Conservation (phyloP, 2,888 invertebrate species). For the Lasioglossum marginatum region DNA sequence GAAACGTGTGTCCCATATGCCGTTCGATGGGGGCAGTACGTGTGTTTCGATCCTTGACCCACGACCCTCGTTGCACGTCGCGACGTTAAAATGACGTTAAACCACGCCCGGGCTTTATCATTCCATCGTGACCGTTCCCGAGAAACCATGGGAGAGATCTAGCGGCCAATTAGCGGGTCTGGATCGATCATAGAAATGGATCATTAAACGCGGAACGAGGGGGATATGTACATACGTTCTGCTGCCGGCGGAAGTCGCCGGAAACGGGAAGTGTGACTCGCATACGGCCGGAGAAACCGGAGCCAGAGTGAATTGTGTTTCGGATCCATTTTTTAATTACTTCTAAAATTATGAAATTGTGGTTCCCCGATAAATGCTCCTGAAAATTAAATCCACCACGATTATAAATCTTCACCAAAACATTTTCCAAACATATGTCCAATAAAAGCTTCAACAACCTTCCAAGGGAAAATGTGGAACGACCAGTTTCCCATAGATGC, state of each 20-base stretch:
- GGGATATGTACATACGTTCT: not conserved
- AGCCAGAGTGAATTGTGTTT: too few relatives aligned
- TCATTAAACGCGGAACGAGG: conserved; percentile 45
- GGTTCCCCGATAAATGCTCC: too few relatives aligned
- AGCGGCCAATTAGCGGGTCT: conserved; percentile 58
- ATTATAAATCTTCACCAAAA: too few relatives aligned
- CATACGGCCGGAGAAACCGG: not conserved
- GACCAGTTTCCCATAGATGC: conserved; percentile 26
- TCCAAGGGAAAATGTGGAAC: conserved; percentile 26
- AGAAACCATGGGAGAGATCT: conserved; percentile 60
- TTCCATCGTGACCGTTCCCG: conserved; percentile 61
- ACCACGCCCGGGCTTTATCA: conserved; percentile 67
- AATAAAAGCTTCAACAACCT: too few relatives aligned
- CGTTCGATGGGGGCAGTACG: conserved; percentile 38
- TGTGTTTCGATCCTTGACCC: conserved; percentile 64
- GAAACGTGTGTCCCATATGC: conserved; percentile 45
- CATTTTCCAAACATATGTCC: too few relatives aligned
- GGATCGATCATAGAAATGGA: conserved; percentile 58
- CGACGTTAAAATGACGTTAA: conserved; percentile 66
- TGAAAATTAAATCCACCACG: too few relatives aligned
- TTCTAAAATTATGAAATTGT: too few relatives aligned
- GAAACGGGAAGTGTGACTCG: not conserved
- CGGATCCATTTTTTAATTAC: too few relatives aligned
- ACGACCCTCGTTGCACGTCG: conserved; percentile 50
- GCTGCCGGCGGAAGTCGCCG: not conserved